phyloP scores from a whole-genome alignment of 2,888 invertebrate genomes.

The Osmoderma eremita region DNA sequence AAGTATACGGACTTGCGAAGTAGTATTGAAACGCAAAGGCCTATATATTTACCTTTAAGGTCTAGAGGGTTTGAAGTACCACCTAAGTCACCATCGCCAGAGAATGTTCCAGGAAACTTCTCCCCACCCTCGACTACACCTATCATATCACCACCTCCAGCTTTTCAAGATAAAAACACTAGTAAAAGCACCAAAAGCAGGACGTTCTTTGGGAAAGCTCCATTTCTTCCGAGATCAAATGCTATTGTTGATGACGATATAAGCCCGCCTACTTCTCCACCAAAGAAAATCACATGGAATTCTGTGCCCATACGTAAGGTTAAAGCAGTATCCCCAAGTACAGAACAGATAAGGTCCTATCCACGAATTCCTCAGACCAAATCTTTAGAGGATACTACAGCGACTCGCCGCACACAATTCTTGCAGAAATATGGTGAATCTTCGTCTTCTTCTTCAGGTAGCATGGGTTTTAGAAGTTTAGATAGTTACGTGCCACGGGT shows the following conservation, averaged over 20 bases:
- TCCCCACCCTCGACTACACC: constrained; percentile 76
- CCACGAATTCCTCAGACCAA: constrained; percentile 66
- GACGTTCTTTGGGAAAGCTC: constrained; percentile 64
- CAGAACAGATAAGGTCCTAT: constrained; percentile 41
- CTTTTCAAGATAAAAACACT: constrained; percentile 69
- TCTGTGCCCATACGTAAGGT: constrained; percentile 53
- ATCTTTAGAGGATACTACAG: constrained; percentile 67
- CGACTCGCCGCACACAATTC: constrained; percentile 69
- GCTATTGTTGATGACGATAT: constrained; percentile 67
- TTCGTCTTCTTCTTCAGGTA: constrained; percentile 68
- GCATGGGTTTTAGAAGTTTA: constrained; percentile 72
- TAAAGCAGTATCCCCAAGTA: constrained; percentile 47
- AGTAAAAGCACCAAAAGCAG: constrained; percentile 51
- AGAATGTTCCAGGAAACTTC: constrained; percentile 57
- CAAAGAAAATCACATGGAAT: constrained; percentile 54
- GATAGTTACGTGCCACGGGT: constrained; percentile 67
- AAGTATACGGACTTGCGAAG: constrained; percentile 45
- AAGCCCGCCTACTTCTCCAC: constrained; percentile 67
- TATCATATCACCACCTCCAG: constrained; percentile 76
- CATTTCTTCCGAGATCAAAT: constrained; percentile 67
- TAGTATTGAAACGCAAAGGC: constrained; percentile 54
- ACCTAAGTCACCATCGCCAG: constrained; percentile 57
- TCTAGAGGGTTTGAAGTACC: constrained; percentile 58
- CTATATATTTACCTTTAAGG: constrained; percentile 59
- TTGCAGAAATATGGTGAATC: constrained; percentile 67